Base-by-base conservation (phyloP, 2,113 vertebrate species). In the Sceloporus tristichus region DNA sequence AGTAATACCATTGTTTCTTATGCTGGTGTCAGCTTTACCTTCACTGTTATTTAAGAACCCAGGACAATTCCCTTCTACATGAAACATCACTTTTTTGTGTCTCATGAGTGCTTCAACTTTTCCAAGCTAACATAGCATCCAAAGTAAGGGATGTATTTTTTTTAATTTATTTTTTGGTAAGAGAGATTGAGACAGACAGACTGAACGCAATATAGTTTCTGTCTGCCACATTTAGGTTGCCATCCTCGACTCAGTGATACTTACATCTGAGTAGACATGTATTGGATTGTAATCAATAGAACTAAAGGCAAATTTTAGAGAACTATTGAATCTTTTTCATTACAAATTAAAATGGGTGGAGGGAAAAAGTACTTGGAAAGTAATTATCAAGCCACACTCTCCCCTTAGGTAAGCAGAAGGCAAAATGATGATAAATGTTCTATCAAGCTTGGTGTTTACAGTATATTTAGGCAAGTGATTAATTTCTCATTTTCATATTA, bases 401-500 rank as follows among this genome's bases (percentile, higher is more conserved):
- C 87, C 19, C 76, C 62, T 90, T 84, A 73, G 19, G 48, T 68
- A 82, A 68, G n/a, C 48, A 87, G 86, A 84, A 88, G 62, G n/a
- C 84, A 83, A 92, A 88, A 89, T 78, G 4, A 75, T 71, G 48
- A 89, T 85, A 77, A 87, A 89, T 62, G 53, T 79, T 77, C 88
- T 56, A 73, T 90, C 53, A 89, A 73, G 73, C 70, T 8, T 89
- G 87, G 48, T 85, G n/a, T 88, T 91, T 90, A 79, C 87, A 85
- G 53, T 89, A 82, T 85, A 42, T 4, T 90, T 90, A 90, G 21
- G 75, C 54, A 88, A 88, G 66, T 88, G 70, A 92, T 87, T 92
- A 87, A 90, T 93, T 91, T 87, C 78, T 66, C 40, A 79, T 87
- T 88, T 90, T 84, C 74, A 66, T 91, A n/a, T 85, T 87, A 89